Evolutionary conservation across 2,113 vertebrate species (phyloP).

Genomic region (Rattus norvegicus): DNA sequence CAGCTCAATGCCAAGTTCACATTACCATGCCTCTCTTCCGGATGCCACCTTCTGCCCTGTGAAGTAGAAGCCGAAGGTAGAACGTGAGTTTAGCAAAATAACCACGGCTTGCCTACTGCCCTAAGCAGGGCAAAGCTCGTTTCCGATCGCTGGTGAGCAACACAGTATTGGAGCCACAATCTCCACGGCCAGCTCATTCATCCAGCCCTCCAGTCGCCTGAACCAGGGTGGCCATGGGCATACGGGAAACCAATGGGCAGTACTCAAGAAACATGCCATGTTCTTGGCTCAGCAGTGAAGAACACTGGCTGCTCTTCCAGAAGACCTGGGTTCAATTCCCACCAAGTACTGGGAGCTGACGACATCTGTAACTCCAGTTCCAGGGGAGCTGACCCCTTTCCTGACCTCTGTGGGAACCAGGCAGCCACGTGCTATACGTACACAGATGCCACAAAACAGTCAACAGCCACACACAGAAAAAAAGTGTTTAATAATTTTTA

Average conservation of each 20-base stretch:
- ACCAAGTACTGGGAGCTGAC: background rate
- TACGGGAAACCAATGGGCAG: background rate
- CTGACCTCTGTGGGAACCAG: background rate
- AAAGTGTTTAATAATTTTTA: background rate
- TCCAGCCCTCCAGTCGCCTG: background rate
- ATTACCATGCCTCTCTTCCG: background rate
- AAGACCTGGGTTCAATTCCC: background rate
- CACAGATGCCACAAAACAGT: background rate
- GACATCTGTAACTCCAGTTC: background rate
- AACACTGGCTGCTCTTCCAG: background rate
- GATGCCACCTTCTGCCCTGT: background rate
- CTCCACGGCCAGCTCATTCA: background rate
- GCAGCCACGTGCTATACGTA: background rate
- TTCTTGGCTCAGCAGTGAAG: background rate
- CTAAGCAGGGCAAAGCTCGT: background rate
- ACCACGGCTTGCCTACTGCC: background rate
- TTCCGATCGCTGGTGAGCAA: background rate
- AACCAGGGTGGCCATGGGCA: background rate
- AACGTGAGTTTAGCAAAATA: background rate
- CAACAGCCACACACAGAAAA: background rate
- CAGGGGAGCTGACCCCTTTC: background rate
- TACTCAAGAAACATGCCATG: background rate
- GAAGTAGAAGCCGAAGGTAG: background rate
- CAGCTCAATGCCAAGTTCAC: background rate
- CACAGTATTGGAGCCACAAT: background rate